Conservation (phyloP, 2,113 vertebrate species). For the Anguilla rostrata region DNA sequence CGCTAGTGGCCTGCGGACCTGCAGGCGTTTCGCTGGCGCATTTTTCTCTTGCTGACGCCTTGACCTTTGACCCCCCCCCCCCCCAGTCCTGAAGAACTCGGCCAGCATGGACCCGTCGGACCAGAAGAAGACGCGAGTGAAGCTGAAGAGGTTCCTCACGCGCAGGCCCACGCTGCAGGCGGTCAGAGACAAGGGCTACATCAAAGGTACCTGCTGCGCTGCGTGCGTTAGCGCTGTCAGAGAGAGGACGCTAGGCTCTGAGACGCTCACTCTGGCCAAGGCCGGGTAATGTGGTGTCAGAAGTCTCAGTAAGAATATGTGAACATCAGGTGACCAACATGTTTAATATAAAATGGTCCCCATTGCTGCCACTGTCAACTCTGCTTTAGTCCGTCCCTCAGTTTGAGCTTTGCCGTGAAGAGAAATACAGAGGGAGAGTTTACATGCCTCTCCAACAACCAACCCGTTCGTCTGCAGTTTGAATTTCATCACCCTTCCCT, state of each 20-base stretch:
- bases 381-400: too few relatives aligned
- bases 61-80: slow-evolving; percentile 31
- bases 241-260: not conserved
- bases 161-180: slow-evolving; percentile 90
- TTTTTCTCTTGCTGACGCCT: slow-evolving; percentile 8
- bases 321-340: not conserved
- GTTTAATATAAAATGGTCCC: not conserved
- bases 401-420: too few relatives aligned
- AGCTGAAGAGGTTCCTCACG: slow-evolving; percentile 94
- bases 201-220: slow-evolving; percentile 77
- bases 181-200: slow-evolving; percentile 95
- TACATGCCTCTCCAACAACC: too few relatives aligned
- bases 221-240: not conserved
- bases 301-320: not conserved
- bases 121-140: slow-evolving; percentile 90
- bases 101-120: slow-evolving; percentile 81
- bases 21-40: not conserved
- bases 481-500: not conserved
- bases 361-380: too few relatives aligned
- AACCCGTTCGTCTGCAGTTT: not conserved
- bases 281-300: not conserved
- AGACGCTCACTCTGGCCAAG: not conserved
- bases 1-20: too few relatives aligned
- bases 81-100: slow-evolving; percentile 76
- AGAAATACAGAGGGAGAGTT: not conserved